A percentile compares a stretch with the other conserved stretches of the same genome.
Evolutionary conservation across 2,888 invertebrate species (phyloP).

Genomic region (Drosophila anomelani): DNA sequence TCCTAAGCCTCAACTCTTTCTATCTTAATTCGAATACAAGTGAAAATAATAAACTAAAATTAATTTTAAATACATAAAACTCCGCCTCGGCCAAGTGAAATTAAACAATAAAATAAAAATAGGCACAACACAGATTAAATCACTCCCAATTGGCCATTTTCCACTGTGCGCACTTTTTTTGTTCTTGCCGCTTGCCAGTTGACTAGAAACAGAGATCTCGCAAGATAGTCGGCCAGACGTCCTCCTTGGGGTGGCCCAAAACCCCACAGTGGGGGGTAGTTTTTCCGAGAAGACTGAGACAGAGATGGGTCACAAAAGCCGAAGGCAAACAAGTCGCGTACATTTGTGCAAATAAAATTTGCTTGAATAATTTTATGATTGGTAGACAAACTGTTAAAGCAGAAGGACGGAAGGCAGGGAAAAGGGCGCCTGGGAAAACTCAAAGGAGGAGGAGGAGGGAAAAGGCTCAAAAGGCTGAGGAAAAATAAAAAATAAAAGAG

Average conservation of each 20-base stretch:
- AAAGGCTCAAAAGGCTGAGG: background rate
- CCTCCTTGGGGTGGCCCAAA: background rate
- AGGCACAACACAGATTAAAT: background rate
- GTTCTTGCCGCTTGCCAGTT: slow-evolving; percentile 18
- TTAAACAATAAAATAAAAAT: background rate
- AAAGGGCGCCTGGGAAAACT: background rate
- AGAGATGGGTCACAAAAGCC: slow-evolving; percentile 45
- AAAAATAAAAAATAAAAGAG: background rate
- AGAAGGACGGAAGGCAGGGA: background rate
- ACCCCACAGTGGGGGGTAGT: slow-evolving; percentile 2
- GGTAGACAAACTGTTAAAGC: slow-evolving; percentile 42
- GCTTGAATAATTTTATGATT: slow-evolving; percentile 61
- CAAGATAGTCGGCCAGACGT: slow-evolving; percentile 36
- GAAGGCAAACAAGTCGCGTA: slow-evolving; percentile 54
- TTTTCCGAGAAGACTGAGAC: background rate
- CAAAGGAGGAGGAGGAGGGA: too few relatives aligned
- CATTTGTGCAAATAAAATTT: slow-evolving; percentile 58
- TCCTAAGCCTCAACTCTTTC: too few relatives aligned
- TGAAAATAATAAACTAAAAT: too few relatives aligned
- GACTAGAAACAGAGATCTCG: slow-evolving; percentile 14
- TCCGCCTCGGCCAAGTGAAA: background rate
- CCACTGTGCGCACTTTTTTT: slow-evolving; percentile 28
- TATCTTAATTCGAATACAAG: too few relatives aligned
- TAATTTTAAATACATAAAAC: background rate
- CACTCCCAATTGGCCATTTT: background rate